Percentiles rank a stretch among this genome's conserved stretches.
Evolutionary conservation across 2,113 vertebrate genomes (phyloP).

Genomic region (Gallinago undulata): DNA sequence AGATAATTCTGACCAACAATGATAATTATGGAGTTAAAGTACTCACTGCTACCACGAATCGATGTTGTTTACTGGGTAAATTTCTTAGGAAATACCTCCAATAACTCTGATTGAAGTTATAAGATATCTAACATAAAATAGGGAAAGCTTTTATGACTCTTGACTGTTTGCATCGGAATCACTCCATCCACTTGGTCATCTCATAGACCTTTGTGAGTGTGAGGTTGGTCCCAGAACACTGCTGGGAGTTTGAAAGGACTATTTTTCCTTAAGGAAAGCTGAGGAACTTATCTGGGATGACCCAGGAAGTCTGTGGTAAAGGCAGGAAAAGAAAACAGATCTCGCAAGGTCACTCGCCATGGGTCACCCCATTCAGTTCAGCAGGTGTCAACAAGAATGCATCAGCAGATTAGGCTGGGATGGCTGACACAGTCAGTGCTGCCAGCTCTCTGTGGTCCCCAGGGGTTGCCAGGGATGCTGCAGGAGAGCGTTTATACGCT

Average conservation of each 20-base stretch:
- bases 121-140: neutral
- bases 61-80: neutral
- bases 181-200: neutral
- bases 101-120: neutral
- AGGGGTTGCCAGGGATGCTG: neutral
- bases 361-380: neutral
- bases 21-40: neutral
- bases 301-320: neutral
- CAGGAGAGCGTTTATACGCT: accelerated
- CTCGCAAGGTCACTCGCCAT: accelerated
- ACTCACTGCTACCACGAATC: neutral
- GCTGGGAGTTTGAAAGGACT: neutral
- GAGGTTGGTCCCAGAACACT: neutral
- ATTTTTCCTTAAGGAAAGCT: neutral
- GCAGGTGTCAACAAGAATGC: neutral
- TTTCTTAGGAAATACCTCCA: neutral
- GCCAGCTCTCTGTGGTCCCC: neutral
- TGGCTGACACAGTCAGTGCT: neutral
- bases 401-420: neutral
- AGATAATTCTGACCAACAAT: neutral
- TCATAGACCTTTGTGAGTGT: neutral
- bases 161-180: neutral
- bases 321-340: neutral
- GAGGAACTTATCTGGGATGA: neutral
- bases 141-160: neutral